A percentile compares a stretch with the other conserved stretches of the same genome.
Evolutionary conservation across 1,140 invertebrate genomes (phyloP).

Genomic region (Caenorhabditis briggsae): DNA sequence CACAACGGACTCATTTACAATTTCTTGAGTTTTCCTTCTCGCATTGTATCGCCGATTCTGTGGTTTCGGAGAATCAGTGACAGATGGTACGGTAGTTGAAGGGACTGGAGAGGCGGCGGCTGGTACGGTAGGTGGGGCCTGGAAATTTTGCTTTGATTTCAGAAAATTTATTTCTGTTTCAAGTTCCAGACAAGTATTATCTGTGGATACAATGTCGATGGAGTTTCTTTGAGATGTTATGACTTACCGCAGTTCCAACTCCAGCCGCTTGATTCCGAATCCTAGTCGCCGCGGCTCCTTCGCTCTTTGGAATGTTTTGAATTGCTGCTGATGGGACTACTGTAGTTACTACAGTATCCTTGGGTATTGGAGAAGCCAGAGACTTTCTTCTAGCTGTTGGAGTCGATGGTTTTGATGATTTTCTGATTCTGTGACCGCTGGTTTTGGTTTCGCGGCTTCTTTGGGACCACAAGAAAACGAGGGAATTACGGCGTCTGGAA

Average conservation of each 20-base stretch:
- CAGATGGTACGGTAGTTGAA: not conserved
- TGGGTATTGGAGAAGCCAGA: not conserved
- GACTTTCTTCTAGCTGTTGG: constrained; percentile 32
- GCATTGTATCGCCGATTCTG: constrained; percentile 46
- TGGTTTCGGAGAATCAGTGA: constrained; percentile 26
- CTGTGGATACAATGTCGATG: no score
- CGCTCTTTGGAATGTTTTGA: constrained; percentile 49
- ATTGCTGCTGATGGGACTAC: not conserved
- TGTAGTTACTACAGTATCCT: not conserved
- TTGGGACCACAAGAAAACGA: constrained; percentile 40
- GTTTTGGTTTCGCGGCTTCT: constrained; percentile 12
- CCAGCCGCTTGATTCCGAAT: constrained; percentile 54
- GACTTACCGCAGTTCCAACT: constrained; percentile 18
- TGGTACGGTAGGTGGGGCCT: not conserved
- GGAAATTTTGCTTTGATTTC: not conserved
- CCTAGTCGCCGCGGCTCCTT: constrained; percentile 60
- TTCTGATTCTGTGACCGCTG: not conserved
- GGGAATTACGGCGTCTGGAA: constrained; percentile 35
- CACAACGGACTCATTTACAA: constrained; percentile 57
- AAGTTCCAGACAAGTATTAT: not conserved
- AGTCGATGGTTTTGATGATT: constrained; percentile 38
- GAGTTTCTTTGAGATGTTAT: no score
- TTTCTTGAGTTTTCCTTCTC: constrained; percentile 61
- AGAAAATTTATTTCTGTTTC: not conserved
- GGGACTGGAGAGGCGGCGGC: not conserved